These are phyloP conservation scores for Echinops telfairi DNA, from an alignment of 2,113 vertebrate species.

Conservation along the genomic window DNA sequence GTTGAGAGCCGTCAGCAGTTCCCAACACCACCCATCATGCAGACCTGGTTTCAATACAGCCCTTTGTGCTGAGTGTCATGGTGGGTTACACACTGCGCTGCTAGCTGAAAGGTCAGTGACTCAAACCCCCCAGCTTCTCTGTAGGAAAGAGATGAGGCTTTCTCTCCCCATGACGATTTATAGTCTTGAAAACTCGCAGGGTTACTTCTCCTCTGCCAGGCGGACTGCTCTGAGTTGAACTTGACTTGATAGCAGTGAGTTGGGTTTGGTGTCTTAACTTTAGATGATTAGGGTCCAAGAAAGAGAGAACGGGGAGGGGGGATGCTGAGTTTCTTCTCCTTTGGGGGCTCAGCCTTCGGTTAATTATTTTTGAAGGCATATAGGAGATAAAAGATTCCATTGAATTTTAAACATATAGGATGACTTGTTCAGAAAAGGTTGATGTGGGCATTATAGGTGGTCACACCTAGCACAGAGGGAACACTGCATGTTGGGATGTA, in stretches of 20 bases:
- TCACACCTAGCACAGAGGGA: rapidly evolving
- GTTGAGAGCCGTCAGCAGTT: too few relatives aligned
- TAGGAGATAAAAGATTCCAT: not conserved
- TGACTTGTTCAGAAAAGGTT: not conserved
- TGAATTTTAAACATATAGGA: not conserved
- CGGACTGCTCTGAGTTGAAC: too few relatives aligned
- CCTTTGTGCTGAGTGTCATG: too few relatives aligned
- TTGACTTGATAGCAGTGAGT: not conserved
- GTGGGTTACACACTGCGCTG: too few relatives aligned
- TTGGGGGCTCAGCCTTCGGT: not conserved
- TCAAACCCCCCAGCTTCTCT: too few relatives aligned
- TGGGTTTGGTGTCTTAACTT: not conserved
- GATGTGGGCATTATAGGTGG: rapidly evolving
- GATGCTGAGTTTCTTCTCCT: not conserved
- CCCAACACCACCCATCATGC: too few relatives aligned
- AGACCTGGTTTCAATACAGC: not conserved
- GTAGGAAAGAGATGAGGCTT: too few relatives aligned
- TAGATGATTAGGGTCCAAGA: not conserved
- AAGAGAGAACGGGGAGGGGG: not conserved
- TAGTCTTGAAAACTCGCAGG: too few relatives aligned
- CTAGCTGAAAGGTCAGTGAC: too few relatives aligned
- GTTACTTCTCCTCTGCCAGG: too few relatives aligned
- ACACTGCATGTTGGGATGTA: rapidly evolving
- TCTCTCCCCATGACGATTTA: too few relatives aligned
- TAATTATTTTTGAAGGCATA: not conserved